Base-by-base conservation (phyloP, 2,888 invertebrate genomes). In the Hanleya hanleyi region DNA sequence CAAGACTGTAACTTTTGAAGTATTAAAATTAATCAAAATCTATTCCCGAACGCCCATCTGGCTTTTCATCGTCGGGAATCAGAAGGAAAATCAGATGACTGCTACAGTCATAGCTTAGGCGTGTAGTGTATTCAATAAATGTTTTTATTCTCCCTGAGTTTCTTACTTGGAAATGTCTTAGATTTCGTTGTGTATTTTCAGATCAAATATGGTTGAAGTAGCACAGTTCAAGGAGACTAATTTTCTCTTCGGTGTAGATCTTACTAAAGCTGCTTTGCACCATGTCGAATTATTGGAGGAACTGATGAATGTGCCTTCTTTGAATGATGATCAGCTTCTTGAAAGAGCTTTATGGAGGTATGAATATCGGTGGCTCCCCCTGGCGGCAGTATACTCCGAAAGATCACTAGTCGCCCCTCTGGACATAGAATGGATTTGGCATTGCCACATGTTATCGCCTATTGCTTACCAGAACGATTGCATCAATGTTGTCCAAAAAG, bases 401-500 rank as follows among this genome's bases (percentile, higher is more conserved):
- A 77, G 84, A 29, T 84, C 86, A 33, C 79, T 91, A 38, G 88
- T 89, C n/a, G 91, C 92, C 1, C 92, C 92, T 15, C 73, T 91
- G 35, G 91, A 92, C 77, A 90, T 92, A 15, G 91, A 91, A 75
- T 92, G 92, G 92, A 85, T 91, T 4, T 92, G 92, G 92, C 91
- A 91, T 77, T 89, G 89, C 41, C 90, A 90, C 75, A 83, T 90
- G 86, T 77, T 90, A 70, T 84, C 88, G 0, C 90, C 90, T 1
- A 75, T 79, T n/a, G 75, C 78, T 26, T 91, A 91, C 78, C 82
- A 79, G 67, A 78, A 83, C 38, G 90, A 89, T 74, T 86, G 88
- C 73, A 79, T 79, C 57, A 73, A 75, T 4, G 57, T 88, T 12
- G 84, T 86, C 7, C 85, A 87, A 5, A 82, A 78, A 66, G 83